phyloP scores from a whole-genome alignment of 2,797 vertebrate species.

The Pterois miles region DNA sequence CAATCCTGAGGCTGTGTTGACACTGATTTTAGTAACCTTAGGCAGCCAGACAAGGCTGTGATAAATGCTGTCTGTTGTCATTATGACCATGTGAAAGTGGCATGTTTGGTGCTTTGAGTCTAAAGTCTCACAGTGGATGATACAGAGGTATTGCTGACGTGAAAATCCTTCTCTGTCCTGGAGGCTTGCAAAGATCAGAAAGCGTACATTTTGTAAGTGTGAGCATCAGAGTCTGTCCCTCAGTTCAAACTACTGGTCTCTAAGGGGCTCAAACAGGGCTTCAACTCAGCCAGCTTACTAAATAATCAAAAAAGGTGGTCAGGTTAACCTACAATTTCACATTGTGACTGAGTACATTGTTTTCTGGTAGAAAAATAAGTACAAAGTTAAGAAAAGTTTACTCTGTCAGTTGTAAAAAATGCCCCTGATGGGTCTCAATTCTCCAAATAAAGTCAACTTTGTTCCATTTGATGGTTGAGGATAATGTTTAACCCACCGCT shows the following conservation, averaged over 20 bases:
- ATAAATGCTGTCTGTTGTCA: constrained; percentile 9
- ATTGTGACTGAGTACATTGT: neutral
- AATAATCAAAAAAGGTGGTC: neutral
- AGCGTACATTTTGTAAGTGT: neutral
- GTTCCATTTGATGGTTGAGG: neutral
- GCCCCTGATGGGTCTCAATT: neutral
- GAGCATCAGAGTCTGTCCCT: neutral
- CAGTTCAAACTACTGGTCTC: neutral
- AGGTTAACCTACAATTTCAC: neutral
- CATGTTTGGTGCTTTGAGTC: constrained; percentile 22
- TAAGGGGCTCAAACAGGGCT: neutral
- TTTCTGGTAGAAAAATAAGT: neutral
- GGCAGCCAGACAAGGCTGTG: neutral
- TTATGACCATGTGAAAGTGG: constrained; percentile 35
- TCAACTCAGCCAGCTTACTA: neutral
- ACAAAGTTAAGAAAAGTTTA: neutral
- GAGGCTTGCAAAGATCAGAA: neutral
- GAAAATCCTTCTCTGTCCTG: neutral
- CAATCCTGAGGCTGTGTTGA: neutral
- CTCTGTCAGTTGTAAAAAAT: neutral
- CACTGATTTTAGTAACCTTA: neutral
- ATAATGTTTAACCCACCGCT: constrained; percentile 41
- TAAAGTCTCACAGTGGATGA: constrained; percentile 31
- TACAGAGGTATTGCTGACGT: neutral
- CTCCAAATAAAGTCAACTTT: neutral